A percentile compares a stretch with the other conserved stretches of the same genome.
Evolutionary conservation across 2,888 invertebrate species (phyloP).

Genomic region (Tiliacea citrago): DNA sequence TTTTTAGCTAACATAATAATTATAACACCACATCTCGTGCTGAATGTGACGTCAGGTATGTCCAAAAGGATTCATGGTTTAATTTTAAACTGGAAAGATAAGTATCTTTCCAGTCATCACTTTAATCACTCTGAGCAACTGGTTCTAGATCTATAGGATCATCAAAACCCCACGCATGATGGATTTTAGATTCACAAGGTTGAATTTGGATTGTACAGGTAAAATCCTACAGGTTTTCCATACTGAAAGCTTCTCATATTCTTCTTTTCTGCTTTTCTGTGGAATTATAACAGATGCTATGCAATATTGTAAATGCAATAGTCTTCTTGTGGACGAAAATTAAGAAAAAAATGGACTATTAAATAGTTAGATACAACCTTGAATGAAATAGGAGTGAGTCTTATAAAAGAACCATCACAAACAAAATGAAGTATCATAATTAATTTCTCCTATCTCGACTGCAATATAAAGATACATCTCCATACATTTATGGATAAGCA

Average conservation of each 20-base stretch:
- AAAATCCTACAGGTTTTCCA: neutral
- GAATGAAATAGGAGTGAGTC: neutral
- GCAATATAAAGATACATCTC: constrained; percentile 51
- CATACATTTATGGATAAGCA: constrained; percentile 58
- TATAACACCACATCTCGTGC: too few species aligned
- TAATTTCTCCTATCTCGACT: constrained; percentile 34
- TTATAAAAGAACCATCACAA: neutral
- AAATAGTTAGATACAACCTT: neutral
- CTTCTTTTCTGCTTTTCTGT: too few species aligned
- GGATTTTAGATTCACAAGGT: neutral
- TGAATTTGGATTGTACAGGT: neutral
- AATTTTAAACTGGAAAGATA: neutral
- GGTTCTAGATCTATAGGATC: neutral
- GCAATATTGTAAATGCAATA: neutral
- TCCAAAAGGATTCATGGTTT: neutral
- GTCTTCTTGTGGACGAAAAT: neutral
- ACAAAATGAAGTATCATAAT: constrained; percentile 39
- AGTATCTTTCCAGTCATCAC: too few species aligned
- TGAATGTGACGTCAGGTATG: neutral
- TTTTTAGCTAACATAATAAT: neutral
- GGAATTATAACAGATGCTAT: neutral
- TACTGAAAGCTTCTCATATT: neutral
- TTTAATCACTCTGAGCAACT: neutral
- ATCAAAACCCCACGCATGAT: neutral
- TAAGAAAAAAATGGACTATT: neutral